Evolutionary conservation across 2,113 vertebrate genomes (phyloP), one percentile per base, ranked within the genome.

Genomic region (Cyprinodon tularosa): DNA sequence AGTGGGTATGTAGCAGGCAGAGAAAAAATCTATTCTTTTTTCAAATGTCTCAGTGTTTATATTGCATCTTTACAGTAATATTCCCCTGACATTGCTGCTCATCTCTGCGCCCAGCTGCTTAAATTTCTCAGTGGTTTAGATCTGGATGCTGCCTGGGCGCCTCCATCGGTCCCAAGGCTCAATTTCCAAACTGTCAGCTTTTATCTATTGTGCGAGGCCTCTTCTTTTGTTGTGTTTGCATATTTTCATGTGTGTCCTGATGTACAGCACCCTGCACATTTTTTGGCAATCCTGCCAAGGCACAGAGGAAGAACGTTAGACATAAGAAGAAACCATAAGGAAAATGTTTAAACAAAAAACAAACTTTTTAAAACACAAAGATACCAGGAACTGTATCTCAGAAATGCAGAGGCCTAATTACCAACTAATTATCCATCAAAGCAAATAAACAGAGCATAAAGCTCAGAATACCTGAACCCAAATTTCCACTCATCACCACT

Each of bases 121-220:
- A 72, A 75, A 77, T 82, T 72, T 76, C 64, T 64, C 68, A 75
- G 72, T 84, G 79, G 36, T 77, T 64, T 68, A 78, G 20, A 11
- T 69, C 39, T 72, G 71, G 74, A 71, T 60, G 83, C 83, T 78
- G 78, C 80, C 45, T n/a, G 71, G 64, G 76, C 61, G 71, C 67
- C 76, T 71, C 81, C 71, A 84, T 90, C 89, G 72, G 86, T 79
- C 83, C 85, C 13, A 78, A 66, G 74, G 80, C 87, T 91, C 87
- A 83, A 89, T 91, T 89, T 88, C 84, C 80, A 80, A 82, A 82
- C 82, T 88, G 86, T 91, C 89, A 88, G 85, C 84, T 84, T 78
- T 82, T 84, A 83, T 85, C 10, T 73, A 74, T 68, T 10, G 44
- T 62, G 53, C 38, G 64, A 84, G 82, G 47, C 68, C 65, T 82